These are phyloP conservation scores for Strigops habroptila DNA, from an alignment of 2,113 vertebrate species.

Conservation along the genomic window DNA sequence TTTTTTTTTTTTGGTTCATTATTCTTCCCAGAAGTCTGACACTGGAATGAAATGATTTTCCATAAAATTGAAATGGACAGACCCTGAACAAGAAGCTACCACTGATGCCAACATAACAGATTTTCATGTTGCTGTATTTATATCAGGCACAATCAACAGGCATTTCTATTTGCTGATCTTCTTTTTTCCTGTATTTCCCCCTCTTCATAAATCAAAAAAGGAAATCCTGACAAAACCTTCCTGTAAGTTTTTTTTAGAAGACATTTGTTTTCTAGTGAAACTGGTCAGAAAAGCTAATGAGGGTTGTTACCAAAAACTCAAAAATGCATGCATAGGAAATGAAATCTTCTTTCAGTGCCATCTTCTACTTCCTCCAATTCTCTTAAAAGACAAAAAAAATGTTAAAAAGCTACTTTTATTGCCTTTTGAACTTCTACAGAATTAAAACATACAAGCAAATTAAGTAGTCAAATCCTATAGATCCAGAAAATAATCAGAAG, in stretches of 20 bases:
- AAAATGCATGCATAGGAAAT: background rate
- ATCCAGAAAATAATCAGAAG: background rate
- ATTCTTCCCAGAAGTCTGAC: background rate
- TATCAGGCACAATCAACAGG: background rate
- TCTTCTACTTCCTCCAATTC: conserved; percentile 11
- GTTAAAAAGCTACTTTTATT: background rate
- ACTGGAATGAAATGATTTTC: background rate
- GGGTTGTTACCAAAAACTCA: background rate
- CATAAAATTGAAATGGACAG: background rate
- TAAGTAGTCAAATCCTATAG: background rate
- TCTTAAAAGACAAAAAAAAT: background rate
- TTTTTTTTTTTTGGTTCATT: background rate
- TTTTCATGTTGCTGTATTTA: background rate
- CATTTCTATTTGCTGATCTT: background rate
- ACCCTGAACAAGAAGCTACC: background rate
- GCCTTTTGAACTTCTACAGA: background rate
- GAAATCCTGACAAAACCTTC: background rate
- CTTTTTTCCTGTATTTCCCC: background rate
- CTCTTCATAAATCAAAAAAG: background rate
- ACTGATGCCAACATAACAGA: background rate
- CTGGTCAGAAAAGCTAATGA: background rate
- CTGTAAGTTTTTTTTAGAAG: background rate
- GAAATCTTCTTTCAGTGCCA: background rate
- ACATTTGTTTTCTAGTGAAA: background rate
- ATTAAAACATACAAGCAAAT: background rate